Percentiles rank a stretch among this genome's conserved stretches.
Evolutionary conservation across 1,140 invertebrate genomes (phyloP).

Genomic region (Brachionus asplanchnoidis): DNA sequence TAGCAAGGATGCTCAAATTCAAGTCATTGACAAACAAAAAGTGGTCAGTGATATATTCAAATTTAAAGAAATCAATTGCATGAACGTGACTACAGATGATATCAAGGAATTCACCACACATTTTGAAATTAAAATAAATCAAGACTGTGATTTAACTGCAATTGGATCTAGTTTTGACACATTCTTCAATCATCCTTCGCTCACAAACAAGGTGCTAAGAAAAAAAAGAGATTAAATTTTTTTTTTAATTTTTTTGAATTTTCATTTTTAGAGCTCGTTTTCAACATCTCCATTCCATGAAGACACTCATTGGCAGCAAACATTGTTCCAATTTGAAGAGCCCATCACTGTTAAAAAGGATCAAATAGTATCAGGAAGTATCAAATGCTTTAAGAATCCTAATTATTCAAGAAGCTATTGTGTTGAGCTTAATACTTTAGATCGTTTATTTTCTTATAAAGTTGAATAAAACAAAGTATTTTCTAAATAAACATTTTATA

Average conservation of each 20-base stretch:
- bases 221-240: neutral
- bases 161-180: slow-evolving; percentile 39
- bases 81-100: neutral
- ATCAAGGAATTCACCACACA: neutral
- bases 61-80: slow-evolving; percentile 31
- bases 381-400: slow-evolving; percentile 22
- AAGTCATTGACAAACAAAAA: neutral
- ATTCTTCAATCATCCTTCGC: slow-evolving; percentile 6
- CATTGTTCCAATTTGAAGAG: neutral
- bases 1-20: neutral
- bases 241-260: neutral
- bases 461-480: slow-evolving; percentile 22
- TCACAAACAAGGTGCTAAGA: neutral
- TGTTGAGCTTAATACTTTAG: slow-evolving; percentile 13
- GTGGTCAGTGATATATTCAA: slow-evolving; percentile 21
- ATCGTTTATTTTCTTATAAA: slow-evolving; percentile 14
- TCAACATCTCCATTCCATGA: slow-evolving; percentile 33
- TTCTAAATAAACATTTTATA: neutral
- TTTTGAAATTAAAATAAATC: neutral
- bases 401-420: slow-evolving; percentile 11
- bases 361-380: slow-evolving; percentile 9
- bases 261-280: neutral
- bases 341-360: neutral
- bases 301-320: slow-evolving; percentile 42
- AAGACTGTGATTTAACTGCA: slow-evolving; percentile 4